Conservation (phyloP, 2,113 vertebrate genomes). For the Bubalus kerabau region DNA sequence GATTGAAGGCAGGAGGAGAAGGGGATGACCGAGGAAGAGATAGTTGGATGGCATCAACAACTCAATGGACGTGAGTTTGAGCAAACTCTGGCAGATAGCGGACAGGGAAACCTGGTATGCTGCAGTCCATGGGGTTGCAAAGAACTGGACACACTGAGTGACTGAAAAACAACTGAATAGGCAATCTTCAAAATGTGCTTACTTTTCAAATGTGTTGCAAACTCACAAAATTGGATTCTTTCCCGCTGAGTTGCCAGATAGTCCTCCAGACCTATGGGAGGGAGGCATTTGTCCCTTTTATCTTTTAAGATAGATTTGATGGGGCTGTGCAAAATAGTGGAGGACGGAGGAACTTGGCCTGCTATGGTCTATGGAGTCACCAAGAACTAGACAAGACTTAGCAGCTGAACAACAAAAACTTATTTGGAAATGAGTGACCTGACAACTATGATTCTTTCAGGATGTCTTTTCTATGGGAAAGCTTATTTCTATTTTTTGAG, state of each 20-base stretch:
- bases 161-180: neutral
- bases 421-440: conserved; percentile 29
- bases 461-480: conserved; percentile 19
- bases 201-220: neutral
- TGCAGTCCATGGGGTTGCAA: neutral
- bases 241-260: neutral
- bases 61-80: neutral
- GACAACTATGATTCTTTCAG: neutral
- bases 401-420: neutral
- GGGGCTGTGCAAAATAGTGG: neutral
- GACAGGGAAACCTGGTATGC: neutral
- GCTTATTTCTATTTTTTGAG: conserved; percentile 38
- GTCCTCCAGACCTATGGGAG: neutral
- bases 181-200: neutral
- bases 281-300: neutral
- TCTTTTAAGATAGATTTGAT: neutral
- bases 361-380: neutral
- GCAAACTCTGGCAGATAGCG: neutral
- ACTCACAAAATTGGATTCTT: neutral
- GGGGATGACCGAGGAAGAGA: neutral
- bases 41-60: neutral
- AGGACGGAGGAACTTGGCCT: neutral
- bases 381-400: neutral
- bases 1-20: neutral
- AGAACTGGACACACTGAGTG: neutral